Base-by-base conservation (phyloP, 2,113 vertebrate species). In the Riparia riparia region DNA sequence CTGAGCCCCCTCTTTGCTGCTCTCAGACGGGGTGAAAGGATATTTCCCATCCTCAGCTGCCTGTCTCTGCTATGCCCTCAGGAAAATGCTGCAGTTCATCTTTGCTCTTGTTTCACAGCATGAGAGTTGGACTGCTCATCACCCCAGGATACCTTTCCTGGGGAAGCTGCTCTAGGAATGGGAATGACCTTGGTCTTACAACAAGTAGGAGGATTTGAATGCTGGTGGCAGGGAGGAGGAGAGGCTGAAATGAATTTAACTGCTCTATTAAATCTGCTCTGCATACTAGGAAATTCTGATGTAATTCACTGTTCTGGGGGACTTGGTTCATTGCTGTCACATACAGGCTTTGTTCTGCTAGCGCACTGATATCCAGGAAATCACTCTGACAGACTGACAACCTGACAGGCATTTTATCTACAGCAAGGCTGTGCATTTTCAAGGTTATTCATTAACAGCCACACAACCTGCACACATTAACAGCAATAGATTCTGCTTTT, bases 31-130 rank as follows among this genome's bases (percentile, higher is more conserved):
- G 28, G 26, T 54, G 17, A 37, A 58, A 54, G 12, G 31, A 65
- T 21, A 2, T 8, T 72, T 24, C 19, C 24, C 25, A 17, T 24
- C 39, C 53, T 5, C 6, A 45, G 47, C 57, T 81, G 18, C 45
- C 32, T 81, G 7, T 26, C 45, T 65, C 17, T 2, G 1, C 31
- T 32, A 0, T 24, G 41, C 0, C 0, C n/a, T 77, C 16, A 24
- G 50, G 65, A 63, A 53, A 85, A 34, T 28, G 9, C 26, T 32
- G 14, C 17, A 12, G 7, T 37, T 63, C 51, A 45, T 42, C 44
- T 42, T 71, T 58, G 39, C 42, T 58, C 25, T 61, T 34, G 4
- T 70, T 61, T 81, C 20, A 19, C 7, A 2, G 14, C 0, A 1
- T 34, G 50, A 21, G 37, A 91, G 28, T n/a, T n/a, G n/a, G 14